Evolutionary conservation across 2,888 invertebrate genomes (phyloP).

Genomic region (Chymomyza fuscimana): DNA sequence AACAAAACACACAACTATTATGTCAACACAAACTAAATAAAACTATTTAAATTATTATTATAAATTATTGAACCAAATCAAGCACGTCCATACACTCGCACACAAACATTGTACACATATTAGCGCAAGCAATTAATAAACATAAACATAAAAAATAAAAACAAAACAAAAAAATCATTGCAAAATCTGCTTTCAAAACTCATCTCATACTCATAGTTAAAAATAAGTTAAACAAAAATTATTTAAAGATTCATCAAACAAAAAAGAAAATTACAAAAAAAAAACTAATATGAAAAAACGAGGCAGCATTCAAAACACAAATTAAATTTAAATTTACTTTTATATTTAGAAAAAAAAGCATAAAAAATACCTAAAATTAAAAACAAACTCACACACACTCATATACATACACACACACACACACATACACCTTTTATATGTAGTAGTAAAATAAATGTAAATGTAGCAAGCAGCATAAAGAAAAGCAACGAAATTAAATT

Average conservation of each 20-base stretch:
- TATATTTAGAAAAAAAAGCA: background rate
- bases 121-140: slow-evolving; percentile 37
- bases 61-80: slow-evolving; percentile 69
- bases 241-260: slow-evolving; percentile 21
- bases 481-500: slow-evolving; percentile 40
- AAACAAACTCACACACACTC: slow-evolving; percentile 32
- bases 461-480: slow-evolving; percentile 36
- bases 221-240: slow-evolving; percentile 52
- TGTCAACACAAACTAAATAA: slow-evolving; percentile 29
- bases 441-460: slow-evolving; percentile 52
- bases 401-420: background rate
- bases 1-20: slow-evolving; percentile 30
- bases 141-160: slow-evolving; percentile 33
- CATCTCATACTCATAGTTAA: slow-evolving; percentile 70
- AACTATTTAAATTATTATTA: slow-evolving; percentile 53
- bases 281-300: slow-evolving; percentile 33
- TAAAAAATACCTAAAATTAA: slow-evolving; percentile 23
- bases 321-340: background rate
- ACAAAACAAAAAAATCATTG: slow-evolving; percentile 50
- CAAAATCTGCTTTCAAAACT: slow-evolving; percentile 71
- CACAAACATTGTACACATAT: slow-evolving; percentile 25
- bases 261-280: slow-evolving; percentile 27
- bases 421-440: slow-evolving; percentile 48
- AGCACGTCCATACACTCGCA: slow-evolving; percentile 49
- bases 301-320: slow-evolving; percentile 50